Percentiles rank a stretch among this genome's conserved stretches.
These are phyloP conservation scores for Coptodon rendalli DNA, from an alignment of 2,113 vertebrate species.

Conservation along the genomic window DNA sequence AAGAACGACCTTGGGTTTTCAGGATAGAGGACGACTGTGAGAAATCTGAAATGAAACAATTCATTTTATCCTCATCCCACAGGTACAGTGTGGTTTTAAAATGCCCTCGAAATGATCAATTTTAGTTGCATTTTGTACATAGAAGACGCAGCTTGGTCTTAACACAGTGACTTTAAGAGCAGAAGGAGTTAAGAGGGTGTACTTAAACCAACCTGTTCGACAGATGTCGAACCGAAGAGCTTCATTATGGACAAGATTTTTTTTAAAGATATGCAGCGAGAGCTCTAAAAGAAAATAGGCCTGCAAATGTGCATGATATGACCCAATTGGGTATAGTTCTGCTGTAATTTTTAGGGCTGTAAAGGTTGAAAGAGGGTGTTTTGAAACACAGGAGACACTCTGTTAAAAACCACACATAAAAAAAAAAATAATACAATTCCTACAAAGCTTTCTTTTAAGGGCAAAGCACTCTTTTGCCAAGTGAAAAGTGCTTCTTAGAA, in stretches of 20 bases:
- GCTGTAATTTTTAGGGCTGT: background rate
- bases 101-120: background rate
- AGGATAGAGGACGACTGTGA: background rate
- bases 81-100: background rate
- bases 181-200: background rate
- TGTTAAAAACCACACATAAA: background rate
- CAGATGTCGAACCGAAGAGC: background rate
- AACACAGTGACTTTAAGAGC: background rate
- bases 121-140: background rate
- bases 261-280: background rate
- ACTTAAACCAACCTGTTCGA: background rate
- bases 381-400: background rate
- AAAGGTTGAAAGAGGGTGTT: background rate
- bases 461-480: constrained; percentile 19
- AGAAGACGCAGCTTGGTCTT: background rate
- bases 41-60: background rate
- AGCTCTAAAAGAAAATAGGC: background rate
- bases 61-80: background rate
- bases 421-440: constrained; percentile 5
- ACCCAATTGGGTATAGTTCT: background rate
- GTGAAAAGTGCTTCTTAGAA: constrained; percentile 36
- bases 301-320: background rate
- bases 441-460: constrained; percentile 2
- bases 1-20: background rate
- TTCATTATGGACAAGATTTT: background rate